Evolutionary conservation across 2,797 vertebrate genomes (phyloP), one percentile per base, ranked within the genome.

Genomic region (Labeo calbasu): DNA sequence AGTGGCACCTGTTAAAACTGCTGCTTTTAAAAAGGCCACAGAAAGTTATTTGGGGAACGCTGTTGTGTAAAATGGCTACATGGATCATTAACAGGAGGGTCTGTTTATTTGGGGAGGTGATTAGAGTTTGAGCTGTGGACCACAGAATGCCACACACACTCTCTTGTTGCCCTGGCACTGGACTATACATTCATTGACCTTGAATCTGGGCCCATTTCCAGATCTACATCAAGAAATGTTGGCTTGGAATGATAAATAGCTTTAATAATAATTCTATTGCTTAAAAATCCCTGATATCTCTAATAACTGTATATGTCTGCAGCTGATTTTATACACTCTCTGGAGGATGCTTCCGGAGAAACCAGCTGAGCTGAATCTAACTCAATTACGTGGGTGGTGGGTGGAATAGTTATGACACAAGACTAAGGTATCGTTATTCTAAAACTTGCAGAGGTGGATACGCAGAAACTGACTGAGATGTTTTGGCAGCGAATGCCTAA

Each of bases 101-200:
- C 79, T 89, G 85, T 88, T 87, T 88, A 85, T 89, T 82, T 81
- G 76, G 55, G 51, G 77, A 86, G 82, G 85, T 82, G 82, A 84
- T 89, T 86, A 88, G 84, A 28, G 61, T 51, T 79, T 81, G 79
- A 82, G 82, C 59, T 71, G 77, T 51, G 87, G 71, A 76, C 83
- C 86, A 46, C 71, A 83, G 46, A 81, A 85, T 78, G 75, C 68
- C 84, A 83, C 83, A 87, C 82, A 83, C 57, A 50, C 65, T 13
- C 43, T 51, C 14, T 23, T 75, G 51, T 53, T 36, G 36, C 57
- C 68, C 59, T 15, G 25, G 36, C 50, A 73, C 7, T 75, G 57
- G 65, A 83, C 57, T 75, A 69, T 13, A 57, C 48, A 70, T 32
- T 43, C 40, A 53, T 25, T 65, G 68, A 63, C 68, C 76, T 84